Base-by-base conservation (phyloP, 2,888 invertebrate genomes). In the Spialia ferax region DNA sequence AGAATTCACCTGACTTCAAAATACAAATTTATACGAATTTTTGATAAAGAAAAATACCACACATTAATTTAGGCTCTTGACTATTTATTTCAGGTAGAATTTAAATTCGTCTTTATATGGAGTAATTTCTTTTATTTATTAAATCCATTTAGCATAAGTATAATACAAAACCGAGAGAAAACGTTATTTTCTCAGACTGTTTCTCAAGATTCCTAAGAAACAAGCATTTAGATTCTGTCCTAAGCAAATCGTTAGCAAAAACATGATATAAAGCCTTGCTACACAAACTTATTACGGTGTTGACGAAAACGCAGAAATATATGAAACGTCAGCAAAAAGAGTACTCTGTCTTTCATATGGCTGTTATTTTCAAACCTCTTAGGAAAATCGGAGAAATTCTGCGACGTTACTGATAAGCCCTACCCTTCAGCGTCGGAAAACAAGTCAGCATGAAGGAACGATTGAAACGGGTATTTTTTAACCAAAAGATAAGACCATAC, bases 351-450 rank as follows among this genome's bases (percentile, higher is more conserved):
- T 74, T 74, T 77, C 72, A 75, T 71, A 68, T 62, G 45, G 67
- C 69, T 73, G 75, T 75, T 77, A 77, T 75, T 76, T 74, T 71
- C 68, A 71, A 76, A 77, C 68, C 73, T 71, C 45, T 56, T 20
- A 56, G 45, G 61, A 61, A 70, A 68, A 66, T 66, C 60, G 22
- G 68, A 15, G 45, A 70, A 56, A 59, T 60, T 54, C 57, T 50
- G 54, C 60, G 45, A 57, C 52, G 55, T 52, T 56, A 64, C 55
- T 52, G 56, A 63, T 63, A 59, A 59, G 63, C 20, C 11, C 20
- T 48, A 13, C 48, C 48, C 48, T 48, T 48, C 20, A 22, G 48
- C 48, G 22, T 20, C 20, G 48, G 20, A 11, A 48, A 48, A 48
- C 48, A 48, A 48, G 48, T 48, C 20, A 15, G 20, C 48, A 48